Evolutionary conservation across 2,113 vertebrate genomes (phyloP).

Genomic region (Piliocolobus tephrosceles): DNA sequence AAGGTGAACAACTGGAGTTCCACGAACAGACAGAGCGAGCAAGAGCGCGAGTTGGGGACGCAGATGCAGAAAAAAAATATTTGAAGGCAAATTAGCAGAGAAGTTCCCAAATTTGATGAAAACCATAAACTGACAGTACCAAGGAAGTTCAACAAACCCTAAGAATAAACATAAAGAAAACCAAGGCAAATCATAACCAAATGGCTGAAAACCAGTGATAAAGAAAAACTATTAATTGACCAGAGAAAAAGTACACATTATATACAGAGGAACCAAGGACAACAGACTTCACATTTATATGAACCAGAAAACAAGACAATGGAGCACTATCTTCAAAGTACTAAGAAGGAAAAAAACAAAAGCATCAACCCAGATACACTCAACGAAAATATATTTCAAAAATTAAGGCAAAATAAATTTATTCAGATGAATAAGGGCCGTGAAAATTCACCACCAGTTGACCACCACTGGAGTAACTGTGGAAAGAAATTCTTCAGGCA

Average conservation of each 20-base stretch:
- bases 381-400: slow-evolving; percentile 32
- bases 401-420: slow-evolving; percentile 12
- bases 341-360: neutral
- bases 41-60: too few species aligned
- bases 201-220: neutral
- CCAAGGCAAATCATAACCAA: neutral
- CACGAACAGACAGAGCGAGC: neutral
- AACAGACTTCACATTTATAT: neutral
- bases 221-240: neutral
- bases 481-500: neutral
- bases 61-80: neutral
- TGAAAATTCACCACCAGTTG: neutral
- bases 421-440: neutral
- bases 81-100: neutral
- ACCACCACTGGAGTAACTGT: neutral
- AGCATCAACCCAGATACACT: neutral
- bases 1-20: neutral
- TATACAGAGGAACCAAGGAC: neutral
- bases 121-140: neutral
- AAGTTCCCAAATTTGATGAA: slow-evolving; percentile 19
- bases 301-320: neutral
- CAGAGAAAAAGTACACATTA: neutral
- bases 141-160: neutral
- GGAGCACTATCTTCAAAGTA: neutral
- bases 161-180: neutral